Evolutionary conservation across 2,113 vertebrate genomes (phyloP), one percentile per base, ranked within the genome.

Genomic region (Spilogale gracilis): DNA sequence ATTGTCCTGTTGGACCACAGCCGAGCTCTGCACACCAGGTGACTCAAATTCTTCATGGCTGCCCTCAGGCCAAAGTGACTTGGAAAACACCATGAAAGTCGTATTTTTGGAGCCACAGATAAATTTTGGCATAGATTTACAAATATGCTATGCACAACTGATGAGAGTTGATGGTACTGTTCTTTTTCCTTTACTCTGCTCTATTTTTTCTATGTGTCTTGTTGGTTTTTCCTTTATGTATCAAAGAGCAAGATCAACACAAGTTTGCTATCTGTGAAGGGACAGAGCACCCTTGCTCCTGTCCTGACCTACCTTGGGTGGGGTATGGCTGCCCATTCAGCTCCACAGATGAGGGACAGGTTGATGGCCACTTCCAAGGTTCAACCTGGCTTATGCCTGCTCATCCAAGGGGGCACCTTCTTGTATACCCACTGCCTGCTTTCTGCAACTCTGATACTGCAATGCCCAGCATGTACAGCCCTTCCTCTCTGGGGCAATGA

Each of bases 381-480:
- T 67, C 45, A 17, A 60, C 23, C 91, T 14, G 52, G 12, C 76
- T 54, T 25, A 12, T 30, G 38, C 30, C 43, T 45, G 60, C 23
- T 71, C 30, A 73, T 45, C 60, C 45, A 76, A 95, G 9, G 81
- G 48, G 11, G 20, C 0, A 5, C 83, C 52, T 84, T 81, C 90
- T 48, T 73, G 54, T 56, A 25, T 3, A 1, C 17, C 30, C 81
- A 43, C 16, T 25, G 20, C n/a, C 52, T 73, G 2, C 85, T 52
- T 92, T 48, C 76, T 80, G 23, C 71, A 30, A 69, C 32, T 56
- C 25, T 4, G 54, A 45, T 38, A 30, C 14, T 30, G 12, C 20
- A 54, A 58, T 43, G 32, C 10, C 30, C 30, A 30, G 18, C 10
- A n/a, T 1, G 7, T 20, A 54, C 0, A 0, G 20, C 21, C 52